Base-by-base conservation (phyloP, 1,140 invertebrate genomes). In the Lordiphosa clarofinis region DNA sequence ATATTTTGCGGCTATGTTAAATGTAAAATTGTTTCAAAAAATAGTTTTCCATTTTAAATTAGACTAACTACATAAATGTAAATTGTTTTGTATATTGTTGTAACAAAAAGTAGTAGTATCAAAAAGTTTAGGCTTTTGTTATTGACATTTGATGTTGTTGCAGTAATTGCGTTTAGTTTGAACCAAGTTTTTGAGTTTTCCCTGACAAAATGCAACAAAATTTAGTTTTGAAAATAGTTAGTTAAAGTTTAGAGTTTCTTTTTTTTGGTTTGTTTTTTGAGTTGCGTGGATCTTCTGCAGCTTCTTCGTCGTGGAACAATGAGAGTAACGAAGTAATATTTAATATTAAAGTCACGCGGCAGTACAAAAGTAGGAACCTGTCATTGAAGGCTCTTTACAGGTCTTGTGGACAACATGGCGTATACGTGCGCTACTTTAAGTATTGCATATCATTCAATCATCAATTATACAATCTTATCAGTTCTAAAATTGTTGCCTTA, bases 401-500 rank as follows among this genome's bases (percentile, higher is more conserved):
- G 55, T 48, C 49, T 55, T 60, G 65, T 54, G 15, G 67, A 68
- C 72, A 84, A 84, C 64, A 63, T 44, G 70, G 56, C 67, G 60
- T 68, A 59, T 73, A 56, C 65, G 72, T 78, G 64, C 60, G 69
- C 66, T 86, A 86, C 73, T 86, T 76, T 68, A 59, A 68, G 56
- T 79, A 76, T 79, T 63, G 63, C 54, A 65, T 73, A 69, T 78
- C 49, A 21, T 21, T 21, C 59, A 58, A 54, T 68, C 40, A 21
- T 21, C 21, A 21, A 21, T 43, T 57, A 69, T 56, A 69, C 68
- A 72, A 75, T 82, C 67, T 67, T 56, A 66, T 52, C 65, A 48
- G 68, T 73, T 48, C 65, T 73, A 75, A 73, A 81, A 87, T 52
- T 88, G 86, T 76, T 88, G 87, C 84, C 84, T 88, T 87, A 88